A percentile compares a stretch with the other conserved stretches of the same genome.
These are phyloP conservation scores for Lophotis ruficrista DNA, from an alignment of 2,113 vertebrate genomes.

Conservation along the genomic window DNA sequence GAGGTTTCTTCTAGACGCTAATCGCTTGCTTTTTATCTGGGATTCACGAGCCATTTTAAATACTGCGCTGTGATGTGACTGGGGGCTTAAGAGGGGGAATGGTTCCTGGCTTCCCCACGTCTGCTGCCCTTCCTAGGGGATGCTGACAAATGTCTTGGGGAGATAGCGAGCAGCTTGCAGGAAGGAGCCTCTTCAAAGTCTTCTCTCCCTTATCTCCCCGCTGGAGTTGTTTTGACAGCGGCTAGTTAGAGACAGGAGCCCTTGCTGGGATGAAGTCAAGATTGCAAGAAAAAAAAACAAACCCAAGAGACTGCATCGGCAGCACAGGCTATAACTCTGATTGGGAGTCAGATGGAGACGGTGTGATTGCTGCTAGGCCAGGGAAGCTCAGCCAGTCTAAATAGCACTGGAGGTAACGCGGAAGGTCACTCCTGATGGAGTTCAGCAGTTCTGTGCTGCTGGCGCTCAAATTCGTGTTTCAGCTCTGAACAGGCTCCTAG, in stretches of 20 bases:
- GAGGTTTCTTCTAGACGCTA: conserved; percentile 22
- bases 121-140: conserved; percentile 61
- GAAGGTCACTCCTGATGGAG: conserved; percentile 22
- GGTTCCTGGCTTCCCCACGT: conserved; percentile 6
- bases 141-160: conserved; percentile 55
- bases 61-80: not conserved
- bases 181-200: conserved; percentile 68
- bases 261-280: conserved; percentile 63
- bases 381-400: conserved; percentile 57
- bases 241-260: conserved; percentile 75
- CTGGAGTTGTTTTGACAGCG: conserved; percentile 76
- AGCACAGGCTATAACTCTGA: conserved; percentile 34
- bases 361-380: conserved; percentile 25
- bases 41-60: conserved; percentile 39
- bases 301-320: conserved; percentile 32
- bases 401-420: not conserved
- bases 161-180: conserved; percentile 64
- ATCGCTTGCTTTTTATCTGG: conserved; percentile 46
- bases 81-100: conserved; percentile 34
- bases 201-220: conserved; percentile 78
- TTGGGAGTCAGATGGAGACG: conserved; percentile 37
- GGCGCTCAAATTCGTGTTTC: not conserved
- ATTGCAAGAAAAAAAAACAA: conserved; percentile 50
- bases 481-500: not conserved
- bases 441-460: not conserved